A percentile compares a stretch with the other conserved stretches of the same genome.
These are phyloP conservation scores for Drosophila barbarae DNA, from an alignment of 2,888 invertebrate genomes.

Conservation along the genomic window DNA sequence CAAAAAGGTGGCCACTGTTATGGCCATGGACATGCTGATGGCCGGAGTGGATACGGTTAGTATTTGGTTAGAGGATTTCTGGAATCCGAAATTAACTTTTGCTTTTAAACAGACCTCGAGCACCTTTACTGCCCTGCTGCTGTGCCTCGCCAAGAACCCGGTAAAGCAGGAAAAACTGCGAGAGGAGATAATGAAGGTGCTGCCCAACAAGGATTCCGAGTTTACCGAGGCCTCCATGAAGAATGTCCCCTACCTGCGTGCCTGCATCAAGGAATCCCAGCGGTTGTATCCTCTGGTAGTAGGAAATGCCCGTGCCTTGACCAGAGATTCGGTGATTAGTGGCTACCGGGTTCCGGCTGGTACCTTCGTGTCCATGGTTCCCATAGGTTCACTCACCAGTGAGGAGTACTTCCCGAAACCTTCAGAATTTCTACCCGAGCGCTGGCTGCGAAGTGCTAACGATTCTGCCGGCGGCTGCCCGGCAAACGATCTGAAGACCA, in stretches of 20 bases:
- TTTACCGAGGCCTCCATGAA: slow-evolving; percentile 80
- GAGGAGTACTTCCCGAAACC: slow-evolving; percentile 83
- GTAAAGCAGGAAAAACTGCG: slow-evolving; percentile 84
- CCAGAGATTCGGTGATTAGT: slow-evolving; percentile 82
- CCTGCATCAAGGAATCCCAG: slow-evolving; percentile 87
- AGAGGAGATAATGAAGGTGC: slow-evolving; percentile 81
- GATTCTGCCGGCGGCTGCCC: slow-evolving; percentile 83
- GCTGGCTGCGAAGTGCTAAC: slow-evolving; percentile 82
- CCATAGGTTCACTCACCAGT: slow-evolving; percentile 81
- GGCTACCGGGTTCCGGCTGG: slow-evolving; percentile 85
- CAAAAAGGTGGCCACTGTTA: slow-evolving; percentile 83
- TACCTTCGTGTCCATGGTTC: slow-evolving; percentile 86
- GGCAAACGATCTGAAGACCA: slow-evolving; percentile 83
- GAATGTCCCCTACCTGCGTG: slow-evolving; percentile 83
- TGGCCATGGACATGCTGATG: slow-evolving; percentile 86
- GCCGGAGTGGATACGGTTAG: slow-evolving; percentile 87
- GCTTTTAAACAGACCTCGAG: slow-evolving; percentile 73
- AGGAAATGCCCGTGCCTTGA: slow-evolving; percentile 81
- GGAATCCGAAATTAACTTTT: too few relatives aligned
- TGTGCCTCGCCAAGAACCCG: slow-evolving; percentile 82
- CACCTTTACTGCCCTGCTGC: slow-evolving; percentile 55
- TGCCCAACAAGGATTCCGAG: slow-evolving; percentile 79
- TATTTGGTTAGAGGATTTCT: not conserved
- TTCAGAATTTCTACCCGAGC: slow-evolving; percentile 85
- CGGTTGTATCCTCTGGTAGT: slow-evolving; percentile 83